Evolutionary conservation across 2,113 vertebrate genomes (phyloP).

Genomic region (Philantomba maxwellii): DNA sequence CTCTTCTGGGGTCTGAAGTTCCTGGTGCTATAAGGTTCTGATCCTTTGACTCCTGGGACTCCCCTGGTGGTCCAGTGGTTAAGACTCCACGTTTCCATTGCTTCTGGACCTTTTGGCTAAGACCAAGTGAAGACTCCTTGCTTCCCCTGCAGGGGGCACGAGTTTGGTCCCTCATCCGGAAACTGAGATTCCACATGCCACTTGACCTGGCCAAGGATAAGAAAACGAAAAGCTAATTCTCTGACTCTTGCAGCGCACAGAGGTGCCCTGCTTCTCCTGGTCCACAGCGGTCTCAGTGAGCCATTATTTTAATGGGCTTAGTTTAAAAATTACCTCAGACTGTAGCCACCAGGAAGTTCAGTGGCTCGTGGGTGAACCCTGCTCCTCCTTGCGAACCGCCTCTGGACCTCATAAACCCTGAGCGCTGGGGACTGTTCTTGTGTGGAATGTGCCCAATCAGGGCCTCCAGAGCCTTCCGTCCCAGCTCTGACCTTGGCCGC

Average conservation of each 20-base stretch:
- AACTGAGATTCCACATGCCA: neutral
- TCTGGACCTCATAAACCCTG: neutral
- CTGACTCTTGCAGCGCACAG: neutral
- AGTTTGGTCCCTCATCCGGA: neutral
- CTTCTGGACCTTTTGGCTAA: neutral
- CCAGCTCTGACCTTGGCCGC: neutral
- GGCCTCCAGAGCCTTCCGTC: neutral
- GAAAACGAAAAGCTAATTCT: neutral
- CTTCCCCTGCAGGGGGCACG: neutral
- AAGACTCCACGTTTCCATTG: neutral
- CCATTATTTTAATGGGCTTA: neutral
- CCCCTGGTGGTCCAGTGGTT: neutral
- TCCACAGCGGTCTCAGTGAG: neutral
- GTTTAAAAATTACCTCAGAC: conserved; percentile 32
- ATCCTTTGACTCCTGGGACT: neutral
- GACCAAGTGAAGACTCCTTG: neutral
- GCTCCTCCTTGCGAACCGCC: neutral
- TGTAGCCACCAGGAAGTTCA: neutral
- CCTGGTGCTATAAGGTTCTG: neutral
- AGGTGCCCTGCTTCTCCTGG: neutral
- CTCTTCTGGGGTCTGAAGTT: neutral
- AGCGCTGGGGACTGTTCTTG: neutral
- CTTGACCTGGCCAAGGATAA: neutral
- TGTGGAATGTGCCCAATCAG: neutral
- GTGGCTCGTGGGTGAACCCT: neutral